phyloP scores from a whole-genome alignment of 2,888 invertebrate species.

The Orchestes rusci region DNA sequence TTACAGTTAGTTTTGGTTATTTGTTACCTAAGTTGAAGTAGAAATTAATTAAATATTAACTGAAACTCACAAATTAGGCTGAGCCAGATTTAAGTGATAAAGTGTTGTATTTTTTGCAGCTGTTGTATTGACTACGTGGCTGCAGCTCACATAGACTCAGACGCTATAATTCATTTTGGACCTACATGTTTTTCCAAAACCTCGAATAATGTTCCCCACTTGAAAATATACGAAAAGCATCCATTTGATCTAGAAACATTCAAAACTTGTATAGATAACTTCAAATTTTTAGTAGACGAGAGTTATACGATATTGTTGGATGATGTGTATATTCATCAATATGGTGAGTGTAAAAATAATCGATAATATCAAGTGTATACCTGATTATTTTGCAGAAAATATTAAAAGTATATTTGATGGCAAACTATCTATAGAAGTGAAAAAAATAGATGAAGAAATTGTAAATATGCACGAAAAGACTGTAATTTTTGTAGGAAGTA shows the following conservation, averaged over 20 bases:
- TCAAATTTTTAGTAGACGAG: no score
- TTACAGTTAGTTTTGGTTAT: no score
- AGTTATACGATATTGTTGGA: slow-evolving; percentile 64
- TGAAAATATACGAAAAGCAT: slow-evolving; percentile 62
- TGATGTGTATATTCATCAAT: slow-evolving; percentile 56
- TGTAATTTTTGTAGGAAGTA: slow-evolving; percentile 50
- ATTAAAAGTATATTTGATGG: no score
- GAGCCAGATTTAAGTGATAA: no score
- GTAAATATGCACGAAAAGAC: slow-evolving; percentile 37
- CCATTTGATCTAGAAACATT: slow-evolving; percentile 48
- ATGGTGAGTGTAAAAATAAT: slow-evolving; percentile 48
- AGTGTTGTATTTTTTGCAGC: slow-evolving; percentile 46
- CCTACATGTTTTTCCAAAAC: slow-evolving; percentile 77
- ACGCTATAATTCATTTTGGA: slow-evolving; percentile 88
- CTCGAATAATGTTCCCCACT: slow-evolving; percentile 62
- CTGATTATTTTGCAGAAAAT: no score
- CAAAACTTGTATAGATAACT: slow-evolving; percentile 13
- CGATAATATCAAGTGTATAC: no score
- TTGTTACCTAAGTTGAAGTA: no score
- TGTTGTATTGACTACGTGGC: slow-evolving; percentile 88
- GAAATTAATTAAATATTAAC: no score
- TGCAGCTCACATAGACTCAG: slow-evolving; percentile 78
- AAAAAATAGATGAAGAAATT: slow-evolving; percentile 26
- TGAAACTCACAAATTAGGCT: no score
- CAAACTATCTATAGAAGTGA: no score